Percentiles rank a stretch among this genome's conserved stretches.
Conservation (phyloP, 2,113 vertebrate genomes). For the Himantopus leucocephalus region DNA sequence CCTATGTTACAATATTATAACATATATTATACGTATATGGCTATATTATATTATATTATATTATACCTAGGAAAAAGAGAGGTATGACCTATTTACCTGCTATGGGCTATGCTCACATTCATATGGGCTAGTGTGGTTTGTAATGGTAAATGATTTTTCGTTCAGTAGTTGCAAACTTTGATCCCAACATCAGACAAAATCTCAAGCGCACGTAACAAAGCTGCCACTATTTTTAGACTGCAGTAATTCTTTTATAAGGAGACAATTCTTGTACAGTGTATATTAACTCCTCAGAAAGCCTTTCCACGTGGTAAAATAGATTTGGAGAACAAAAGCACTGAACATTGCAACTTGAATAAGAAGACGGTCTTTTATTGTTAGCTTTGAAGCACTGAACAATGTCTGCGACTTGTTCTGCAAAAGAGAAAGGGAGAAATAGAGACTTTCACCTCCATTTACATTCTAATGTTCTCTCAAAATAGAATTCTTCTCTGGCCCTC, state of each 20-base stretch:
- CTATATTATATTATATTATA: not conserved
- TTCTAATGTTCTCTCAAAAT: constrained; percentile 62
- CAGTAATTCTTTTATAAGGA: constrained; percentile 7
- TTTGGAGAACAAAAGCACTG: constrained; percentile 55
- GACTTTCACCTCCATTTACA: constrained; percentile 61
- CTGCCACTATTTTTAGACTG: not conserved
- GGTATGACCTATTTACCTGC: not conserved
- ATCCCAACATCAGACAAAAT: constrained; percentile 14
- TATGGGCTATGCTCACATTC: not conserved
- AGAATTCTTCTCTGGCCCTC: not conserved
- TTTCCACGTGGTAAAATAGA: constrained; percentile 56
- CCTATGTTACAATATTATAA: not conserved
- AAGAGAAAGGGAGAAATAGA: constrained; percentile 24
- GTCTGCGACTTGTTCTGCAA: constrained; percentile 19
- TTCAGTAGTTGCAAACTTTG: constrained; percentile 6
- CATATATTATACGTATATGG: not conserved
- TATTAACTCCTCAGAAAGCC: constrained; percentile 54
- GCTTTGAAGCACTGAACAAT: constrained; percentile 43
- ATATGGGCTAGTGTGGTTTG: not conserved
- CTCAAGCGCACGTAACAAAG: not conserved
- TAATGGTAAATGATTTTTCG: not conserved
- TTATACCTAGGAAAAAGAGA: not conserved
- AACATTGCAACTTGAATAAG: constrained; percentile 44
- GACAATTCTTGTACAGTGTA: constrained; percentile 4
- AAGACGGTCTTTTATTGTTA: constrained; percentile 46